Base-by-base conservation (phyloP, 2,888 invertebrate genomes). In the Sacculina carcini region DNA sequence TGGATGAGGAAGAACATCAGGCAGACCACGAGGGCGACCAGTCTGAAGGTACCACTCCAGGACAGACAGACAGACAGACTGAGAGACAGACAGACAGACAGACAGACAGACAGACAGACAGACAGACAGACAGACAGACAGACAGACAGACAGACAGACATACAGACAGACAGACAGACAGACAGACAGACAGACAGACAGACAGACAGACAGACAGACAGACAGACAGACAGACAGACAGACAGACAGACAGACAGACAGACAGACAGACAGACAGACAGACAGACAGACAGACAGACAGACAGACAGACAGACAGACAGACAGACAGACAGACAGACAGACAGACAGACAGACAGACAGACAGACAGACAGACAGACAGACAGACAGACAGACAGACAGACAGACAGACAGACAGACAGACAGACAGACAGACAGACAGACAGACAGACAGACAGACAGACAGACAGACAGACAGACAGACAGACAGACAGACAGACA, bases 1-100 rank as follows among this genome's bases (percentile, higher is more conserved):
- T 82, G 47, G 59, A 59, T 38, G 55, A 56, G 48, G 56, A 56
- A 31, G 54, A 55, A 46, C 48, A n/a, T n/a, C n/a, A n/a, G n/a
- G n/a, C n/a, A n/a, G n/a, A n/a, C n/a, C n/a, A n/a, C n/a, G n/a
- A n/a, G n/a, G n/a, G n/a, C n/a, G n/a, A n/a, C n/a, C n/a, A n/a
- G n/a, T n/a, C n/a, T n/a, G n/a, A n/a, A n/a, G n/a, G n/a, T n/a
- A n/a, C n/a, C n/a, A n/a, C n/a, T n/a, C n/a, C n/a, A n/a, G n/a
- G n/a, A n/a, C n/a, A n/a, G n/a, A n/a, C n/a, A n/a, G n/a, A n/a
- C n/a, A n/a, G n/a, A n/a, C n/a, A n/a, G n/a, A n/a, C n/a, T n/a
- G n/a, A n/a, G n/a, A n/a, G n/a, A n/a, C n/a, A n/a, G n/a, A n/a
- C n/a, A n/a, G n/a, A n/a, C n/a, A n/a, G n/a, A n/a, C n/a, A n/a